These are phyloP conservation scores for Daboia siamensis DNA, from an alignment of 2,113 vertebrate genomes.

Conservation along the genomic window DNA sequence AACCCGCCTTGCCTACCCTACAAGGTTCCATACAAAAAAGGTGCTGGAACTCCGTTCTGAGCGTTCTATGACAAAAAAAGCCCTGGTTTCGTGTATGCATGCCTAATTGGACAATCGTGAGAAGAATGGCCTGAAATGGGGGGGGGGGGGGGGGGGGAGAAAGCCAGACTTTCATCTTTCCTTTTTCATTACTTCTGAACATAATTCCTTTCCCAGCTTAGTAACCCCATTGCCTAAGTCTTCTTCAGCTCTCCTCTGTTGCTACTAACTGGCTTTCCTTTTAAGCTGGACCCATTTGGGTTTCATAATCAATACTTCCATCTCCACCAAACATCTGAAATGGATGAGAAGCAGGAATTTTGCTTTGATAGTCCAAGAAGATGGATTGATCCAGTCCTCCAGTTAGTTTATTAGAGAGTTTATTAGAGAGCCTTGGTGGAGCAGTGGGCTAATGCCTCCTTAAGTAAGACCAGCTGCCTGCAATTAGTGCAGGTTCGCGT, in stretches of 20 bases:
- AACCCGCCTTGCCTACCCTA: no score
- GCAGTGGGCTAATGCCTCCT: no score
- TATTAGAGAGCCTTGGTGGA: no score
- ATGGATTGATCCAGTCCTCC: conserved; percentile 58
- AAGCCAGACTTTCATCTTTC: conserved; percentile 26
- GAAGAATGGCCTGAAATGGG: conserved; percentile 15
- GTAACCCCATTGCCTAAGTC: conserved; percentile 36
- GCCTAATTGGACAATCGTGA: not conserved
- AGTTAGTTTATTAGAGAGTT: conserved; percentile 33
- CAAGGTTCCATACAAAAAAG: no score
- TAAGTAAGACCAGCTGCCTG: no score
- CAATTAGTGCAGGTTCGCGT: no score
- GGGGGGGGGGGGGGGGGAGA: not conserved
- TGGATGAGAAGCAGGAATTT: conserved; percentile 43
- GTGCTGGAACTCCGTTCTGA: no score
- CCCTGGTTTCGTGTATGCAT: not conserved
- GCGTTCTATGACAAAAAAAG: no score
- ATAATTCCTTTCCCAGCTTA: conserved; percentile 47
- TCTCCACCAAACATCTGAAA: conserved; percentile 54
- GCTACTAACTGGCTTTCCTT: conserved; percentile 67
- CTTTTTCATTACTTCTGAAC: conserved; percentile 5
- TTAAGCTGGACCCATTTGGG: conserved; percentile 63
- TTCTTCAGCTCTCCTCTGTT: conserved; percentile 20
- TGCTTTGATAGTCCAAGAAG: conserved; percentile 54
- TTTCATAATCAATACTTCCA: conserved; percentile 51